Conservation (phyloP, 2,113 vertebrate species). For the Boleophthalmus pectinirostris region DNA sequence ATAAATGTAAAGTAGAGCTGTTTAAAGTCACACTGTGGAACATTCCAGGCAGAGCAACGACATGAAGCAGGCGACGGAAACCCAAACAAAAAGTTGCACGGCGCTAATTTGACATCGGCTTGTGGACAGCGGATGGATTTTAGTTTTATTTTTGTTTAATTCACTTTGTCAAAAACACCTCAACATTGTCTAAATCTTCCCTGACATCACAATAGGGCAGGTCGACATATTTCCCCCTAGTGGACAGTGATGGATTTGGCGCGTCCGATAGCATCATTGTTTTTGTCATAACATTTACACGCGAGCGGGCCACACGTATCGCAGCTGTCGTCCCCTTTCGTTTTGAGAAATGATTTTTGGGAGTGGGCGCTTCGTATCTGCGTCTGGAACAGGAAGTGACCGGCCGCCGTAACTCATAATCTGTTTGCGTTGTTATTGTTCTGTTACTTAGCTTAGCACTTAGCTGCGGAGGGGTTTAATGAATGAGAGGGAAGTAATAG, state of each 20-base stretch:
- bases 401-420: slow-evolving; percentile 30
- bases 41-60: no score
- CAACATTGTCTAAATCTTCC: not conserved
- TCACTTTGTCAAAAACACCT: not conserved
- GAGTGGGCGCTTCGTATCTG: not conserved
- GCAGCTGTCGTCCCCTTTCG: not conserved
- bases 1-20: no score
- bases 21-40: no score
- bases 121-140: not conserved
- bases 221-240: not conserved
- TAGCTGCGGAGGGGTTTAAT: slow-evolving; percentile 21
- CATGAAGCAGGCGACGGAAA: no score
- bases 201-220: not conserved
- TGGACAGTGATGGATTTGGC: not conserved
- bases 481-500: slow-evolving; percentile 24
- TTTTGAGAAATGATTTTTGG: not conserved
- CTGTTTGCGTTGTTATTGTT: slow-evolving; percentile 59
- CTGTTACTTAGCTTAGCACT: slow-evolving; percentile 12
- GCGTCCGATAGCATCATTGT: not conserved
- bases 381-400: slow-evolving; percentile 45
- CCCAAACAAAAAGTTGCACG: no score
- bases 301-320: not conserved
- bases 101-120: no score
- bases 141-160: not conserved
- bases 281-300: slow-evolving; percentile 8